Percentiles rank a stretch among this genome's conserved stretches.
phyloP scores from a whole-genome alignment of 2,113 vertebrate genomes.

The Conger conger region DNA sequence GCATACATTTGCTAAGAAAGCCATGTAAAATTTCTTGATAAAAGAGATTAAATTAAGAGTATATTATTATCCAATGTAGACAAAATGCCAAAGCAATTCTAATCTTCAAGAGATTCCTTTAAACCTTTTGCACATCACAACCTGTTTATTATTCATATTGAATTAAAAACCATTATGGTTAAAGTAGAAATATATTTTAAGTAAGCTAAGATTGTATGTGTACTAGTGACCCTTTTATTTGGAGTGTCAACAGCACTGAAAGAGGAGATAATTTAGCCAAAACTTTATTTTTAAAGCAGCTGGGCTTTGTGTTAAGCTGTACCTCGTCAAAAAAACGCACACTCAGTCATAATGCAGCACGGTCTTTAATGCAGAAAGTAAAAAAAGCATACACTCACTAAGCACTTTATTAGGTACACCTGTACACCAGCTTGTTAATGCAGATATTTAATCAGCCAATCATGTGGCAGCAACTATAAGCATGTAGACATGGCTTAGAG shows the following conservation, averaged over 20 bases:
- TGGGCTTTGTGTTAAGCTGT: background rate
- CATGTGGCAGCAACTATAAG: no score
- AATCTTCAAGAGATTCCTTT: slow-evolving; percentile 45
- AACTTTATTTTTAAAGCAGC: background rate
- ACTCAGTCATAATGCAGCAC: background rate
- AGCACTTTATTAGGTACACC: no score
- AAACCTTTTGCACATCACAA: slow-evolving; percentile 49
- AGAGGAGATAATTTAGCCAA: background rate
- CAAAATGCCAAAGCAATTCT: slow-evolving; percentile 51
- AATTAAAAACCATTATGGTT: slow-evolving; percentile 40
- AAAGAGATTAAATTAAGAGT: slow-evolving; percentile 37
- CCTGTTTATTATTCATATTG: slow-evolving; percentile 51
- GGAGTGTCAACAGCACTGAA: background rate
- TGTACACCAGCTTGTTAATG: no score
- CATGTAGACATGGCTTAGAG: no score
- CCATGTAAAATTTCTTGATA: slow-evolving; percentile 11
- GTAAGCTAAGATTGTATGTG: background rate
- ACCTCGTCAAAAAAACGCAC: background rate
- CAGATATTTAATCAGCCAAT: no score
- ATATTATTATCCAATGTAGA: slow-evolving; percentile 47
- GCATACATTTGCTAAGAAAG: slow-evolving; percentile 37
- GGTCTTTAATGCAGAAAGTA: background rate
- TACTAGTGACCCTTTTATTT: slow-evolving; percentile 13
- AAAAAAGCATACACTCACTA: no score
- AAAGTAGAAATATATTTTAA: slow-evolving; percentile 17